Conservation (phyloP, 1,140 invertebrate species). For the Papilio helenus region DNA sequence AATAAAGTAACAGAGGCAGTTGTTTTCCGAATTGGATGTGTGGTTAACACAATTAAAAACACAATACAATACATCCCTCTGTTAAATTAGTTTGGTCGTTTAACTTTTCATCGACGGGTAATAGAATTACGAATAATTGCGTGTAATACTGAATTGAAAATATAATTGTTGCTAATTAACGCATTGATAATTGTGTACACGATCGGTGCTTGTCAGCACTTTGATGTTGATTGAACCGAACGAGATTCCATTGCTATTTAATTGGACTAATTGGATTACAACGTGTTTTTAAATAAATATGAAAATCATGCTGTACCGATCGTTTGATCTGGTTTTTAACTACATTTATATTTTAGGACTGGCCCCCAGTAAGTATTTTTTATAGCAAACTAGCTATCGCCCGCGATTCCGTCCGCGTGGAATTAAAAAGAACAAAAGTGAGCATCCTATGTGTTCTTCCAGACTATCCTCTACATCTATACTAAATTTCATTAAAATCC, state of each 20-base stretch:
- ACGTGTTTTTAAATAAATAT: slow-evolving; percentile 14
- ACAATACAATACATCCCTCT: not conserved
- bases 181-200: slow-evolving; percentile 1
- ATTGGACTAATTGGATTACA: not conserved
- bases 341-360: too few species aligned
- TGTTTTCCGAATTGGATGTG: not conserved
- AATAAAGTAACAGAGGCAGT: not conserved
- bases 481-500: too few species aligned
- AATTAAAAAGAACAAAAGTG: too few species aligned
- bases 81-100: not conserved
- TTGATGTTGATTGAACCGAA: slow-evolving; percentile 15
- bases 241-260: not conserved
- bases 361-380: too few species aligned
- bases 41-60: not conserved
- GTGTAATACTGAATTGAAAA: not conserved
- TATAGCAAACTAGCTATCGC: too few species aligned
- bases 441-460: too few species aligned
- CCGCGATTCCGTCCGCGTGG: too few species aligned
- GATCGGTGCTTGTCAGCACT: not conserved
- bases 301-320: not conserved
- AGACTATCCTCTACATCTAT: too few species aligned
- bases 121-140: slow-evolving; percentile 13
- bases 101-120: not conserved
- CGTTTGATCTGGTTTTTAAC: not conserved
- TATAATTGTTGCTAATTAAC: not conserved